Evolutionary conservation across 2,888 invertebrate species (phyloP).

Genomic region (Heteropelma amictum): DNA sequence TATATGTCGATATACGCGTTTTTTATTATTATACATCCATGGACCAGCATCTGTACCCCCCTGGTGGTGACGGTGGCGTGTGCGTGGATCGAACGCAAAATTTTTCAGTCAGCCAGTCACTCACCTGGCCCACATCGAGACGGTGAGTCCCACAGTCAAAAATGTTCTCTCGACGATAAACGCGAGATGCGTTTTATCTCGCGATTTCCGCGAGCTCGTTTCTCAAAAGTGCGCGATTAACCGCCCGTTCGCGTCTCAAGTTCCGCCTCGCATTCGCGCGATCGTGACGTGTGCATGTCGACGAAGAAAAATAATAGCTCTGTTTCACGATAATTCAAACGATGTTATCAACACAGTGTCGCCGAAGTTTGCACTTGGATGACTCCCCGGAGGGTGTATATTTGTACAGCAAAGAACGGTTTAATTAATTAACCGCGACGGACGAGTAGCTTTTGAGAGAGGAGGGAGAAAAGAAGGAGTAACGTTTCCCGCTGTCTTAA

Average conservation of each 20-base stretch:
- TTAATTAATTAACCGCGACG: slow-evolving; percentile 45
- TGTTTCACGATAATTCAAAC: too few relatives aligned
- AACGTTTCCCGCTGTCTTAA: slow-evolving; percentile 56
- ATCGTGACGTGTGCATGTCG: slow-evolving; percentile 33
- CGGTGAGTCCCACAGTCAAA: slow-evolving; percentile 66
- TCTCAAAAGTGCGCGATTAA: slow-evolving; percentile 46
- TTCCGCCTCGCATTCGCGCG: slow-evolving; percentile 6
- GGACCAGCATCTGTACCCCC: slow-evolving; percentile 76
- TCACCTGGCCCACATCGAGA: slow-evolving; percentile 75
- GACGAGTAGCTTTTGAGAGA: not conserved
- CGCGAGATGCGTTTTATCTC: slow-evolving; percentile 16
- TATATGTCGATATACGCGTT: not conserved
- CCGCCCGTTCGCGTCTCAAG: slow-evolving; percentile 3
- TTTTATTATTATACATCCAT: slow-evolving; percentile 64
- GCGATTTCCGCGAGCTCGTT: slow-evolving; percentile 17
- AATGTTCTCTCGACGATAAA: slow-evolving; percentile 13
- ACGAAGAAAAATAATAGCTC: too few relatives aligned
- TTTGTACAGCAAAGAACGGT: slow-evolving; percentile 11
- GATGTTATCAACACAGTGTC: too few relatives aligned
- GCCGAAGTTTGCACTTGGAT: not conserved
- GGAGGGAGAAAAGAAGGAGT: slow-evolving; percentile 49
- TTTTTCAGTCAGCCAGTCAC: slow-evolving; percentile 76
- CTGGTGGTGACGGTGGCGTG: slow-evolving; percentile 55
- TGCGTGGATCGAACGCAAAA: slow-evolving; percentile 71
- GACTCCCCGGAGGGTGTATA: not conserved